phyloP scores from a whole-genome alignment of 2,113 vertebrate species.

The Melanostigma gelatinosum region DNA sequence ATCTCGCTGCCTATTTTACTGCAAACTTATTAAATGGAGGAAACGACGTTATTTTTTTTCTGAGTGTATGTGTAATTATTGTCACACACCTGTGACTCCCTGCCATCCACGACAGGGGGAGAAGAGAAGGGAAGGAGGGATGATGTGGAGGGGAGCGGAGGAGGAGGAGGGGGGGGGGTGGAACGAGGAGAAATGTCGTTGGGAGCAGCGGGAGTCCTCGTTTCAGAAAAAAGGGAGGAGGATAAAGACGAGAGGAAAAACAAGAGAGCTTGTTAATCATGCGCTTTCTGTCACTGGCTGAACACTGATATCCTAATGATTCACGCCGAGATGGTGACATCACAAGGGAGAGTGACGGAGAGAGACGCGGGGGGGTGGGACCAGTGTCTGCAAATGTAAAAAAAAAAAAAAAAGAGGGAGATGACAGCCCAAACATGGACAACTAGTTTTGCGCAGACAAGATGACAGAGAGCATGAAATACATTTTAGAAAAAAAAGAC shows the following conservation, averaged over 20 bases:
- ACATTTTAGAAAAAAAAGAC: slow-evolving; percentile 12
- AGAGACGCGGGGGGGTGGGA: slow-evolving; percentile 21
- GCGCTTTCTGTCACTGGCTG: slow-evolving; percentile 81
- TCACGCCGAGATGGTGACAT: slow-evolving; percentile 80
- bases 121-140: slow-evolving; percentile 55
- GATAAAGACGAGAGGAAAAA: slow-evolving; percentile 78
- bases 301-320: slow-evolving; percentile 83
- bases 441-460: slow-evolving; percentile 57
- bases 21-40: slow-evolving; percentile 99
- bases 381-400: slow-evolving; percentile 28
- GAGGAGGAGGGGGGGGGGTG: slow-evolving; percentile 5
- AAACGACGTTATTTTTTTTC: slow-evolving; percentile 90
- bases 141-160: slow-evolving; percentile 52
- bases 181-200: slow-evolving; percentile 75
- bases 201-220: slow-evolving; percentile 82
- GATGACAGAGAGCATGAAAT: slow-evolving; percentile 59
- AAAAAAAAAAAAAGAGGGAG: slow-evolving; percentile 22
- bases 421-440: slow-evolving; percentile 68
- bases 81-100: slow-evolving; percentile 97
- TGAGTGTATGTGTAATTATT: slow-evolving; percentile 98
- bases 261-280: slow-evolving; percentile 85
- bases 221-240: slow-evolving; percentile 74
- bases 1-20: slow-evolving; percentile 89
- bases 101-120: slow-evolving; percentile 77
- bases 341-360: slow-evolving; percentile 68